Base-by-base conservation (phyloP, 2,113 vertebrate genomes). In the Notechis scutatus region DNA sequence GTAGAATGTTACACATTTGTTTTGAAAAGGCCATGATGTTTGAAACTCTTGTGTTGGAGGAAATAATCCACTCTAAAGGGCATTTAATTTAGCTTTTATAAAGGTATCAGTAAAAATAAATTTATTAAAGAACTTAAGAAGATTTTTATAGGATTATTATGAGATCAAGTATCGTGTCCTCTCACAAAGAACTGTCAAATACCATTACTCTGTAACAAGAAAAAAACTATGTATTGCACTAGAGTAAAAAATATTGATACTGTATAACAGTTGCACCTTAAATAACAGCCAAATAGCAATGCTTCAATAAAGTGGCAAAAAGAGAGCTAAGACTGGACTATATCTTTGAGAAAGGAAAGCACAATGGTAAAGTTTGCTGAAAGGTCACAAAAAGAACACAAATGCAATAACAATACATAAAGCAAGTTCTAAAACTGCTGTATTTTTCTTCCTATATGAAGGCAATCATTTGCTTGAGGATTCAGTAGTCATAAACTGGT, bases 41-140 rank as follows among this genome's bases (percentile, higher is more conserved):
- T 74, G 94, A 89, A 94, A 47, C 54, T 12, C 45, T 93, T 74
- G n/a, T 56, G 52, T 4, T n/a, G 54, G 87, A n/a, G 50, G 14
- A 3, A 57, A 91, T 95, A 93, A 86, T 52, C 52, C 93, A 81
- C 87, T 90, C 50, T 91, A 94, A 54, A 74, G 74, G 90, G 85
- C 57, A 81, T 20, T 20, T 90, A 94, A 69, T 15, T 56, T 81
- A n/a, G 45, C 39, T 52, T 3, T 39, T 42, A 34, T 8, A 0
- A 12, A 81, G 89, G 92, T 95, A 93, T 56, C 92, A 61, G 15
- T 56, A 90, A 86, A 93, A 86, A 20, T 45, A 50, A 10, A 39
- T 91, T 45, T 55, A 61, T 50, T 87, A 50, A 7, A 89, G 45
- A 42, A 56, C 15, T 34, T 34, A n/a, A 81, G 34, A 81, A 3